These are phyloP conservation scores for Rynchops niger DNA, from an alignment of 2,113 vertebrate species.

Conservation along the genomic window DNA sequence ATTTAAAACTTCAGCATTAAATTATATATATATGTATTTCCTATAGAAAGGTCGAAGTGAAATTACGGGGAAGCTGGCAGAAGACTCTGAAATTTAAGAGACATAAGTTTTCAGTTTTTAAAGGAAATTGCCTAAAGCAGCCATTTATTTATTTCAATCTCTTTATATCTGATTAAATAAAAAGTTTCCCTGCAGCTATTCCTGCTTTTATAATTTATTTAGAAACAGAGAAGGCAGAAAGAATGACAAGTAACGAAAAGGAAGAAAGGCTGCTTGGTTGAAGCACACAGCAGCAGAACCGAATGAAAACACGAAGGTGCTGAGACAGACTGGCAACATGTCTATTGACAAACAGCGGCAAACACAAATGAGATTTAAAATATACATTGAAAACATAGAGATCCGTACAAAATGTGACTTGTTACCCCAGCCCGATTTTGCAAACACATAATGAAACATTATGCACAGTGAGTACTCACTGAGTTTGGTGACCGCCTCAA, in stretches of 20 bases:
- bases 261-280: background rate
- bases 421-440: background rate
- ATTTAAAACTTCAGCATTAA: background rate
- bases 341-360: background rate
- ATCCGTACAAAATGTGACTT: background rate
- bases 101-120: background rate
- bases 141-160: background rate
- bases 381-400: background rate
- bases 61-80: background rate
- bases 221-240: background rate
- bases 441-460: background rate
- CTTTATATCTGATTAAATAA: background rate
- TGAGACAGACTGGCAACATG: background rate
- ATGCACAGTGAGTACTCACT: background rate
- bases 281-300: background rate
- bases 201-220: background rate
- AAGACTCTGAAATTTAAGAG: background rate
- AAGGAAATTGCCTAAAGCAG: background rate
- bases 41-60: background rate
- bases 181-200: background rate
- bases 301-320: background rate
- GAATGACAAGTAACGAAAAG: background rate
- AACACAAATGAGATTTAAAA: background rate
- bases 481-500: background rate
- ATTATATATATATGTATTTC: background rate